phyloP scores from a whole-genome alignment of 2,888 invertebrate species.

The Mesorhabditis sp. region DNA sequence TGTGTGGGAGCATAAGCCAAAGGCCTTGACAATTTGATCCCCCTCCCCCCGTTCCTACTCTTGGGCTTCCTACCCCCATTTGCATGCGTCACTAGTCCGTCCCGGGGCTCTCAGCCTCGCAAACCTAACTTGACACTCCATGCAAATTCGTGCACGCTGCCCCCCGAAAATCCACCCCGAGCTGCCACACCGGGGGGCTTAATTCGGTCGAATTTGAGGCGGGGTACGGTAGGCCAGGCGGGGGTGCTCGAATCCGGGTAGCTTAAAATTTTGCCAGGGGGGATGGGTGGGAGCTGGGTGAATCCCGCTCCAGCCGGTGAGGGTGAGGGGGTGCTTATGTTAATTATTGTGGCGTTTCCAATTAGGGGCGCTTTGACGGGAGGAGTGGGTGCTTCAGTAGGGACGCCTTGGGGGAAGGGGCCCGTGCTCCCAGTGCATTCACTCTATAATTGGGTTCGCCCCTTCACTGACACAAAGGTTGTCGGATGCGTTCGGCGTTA shows the following conservation, averaged over 20 bases:
- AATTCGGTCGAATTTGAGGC: no score
- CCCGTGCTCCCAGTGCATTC: neutral
- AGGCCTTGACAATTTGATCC: slow-evolving; percentile 6
- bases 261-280: no score
- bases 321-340: slow-evolving; percentile 2
- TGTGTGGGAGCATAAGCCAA: neutral
- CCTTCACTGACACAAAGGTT: no score
- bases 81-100: neutral
- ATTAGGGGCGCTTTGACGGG: slow-evolving; percentile 2
- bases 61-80: neutral
- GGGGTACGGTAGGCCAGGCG: no score
- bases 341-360: slow-evolving; percentile 6
- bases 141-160: neutral
- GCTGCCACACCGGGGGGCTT: no score
- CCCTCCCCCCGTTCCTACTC: slow-evolving; percentile 4
- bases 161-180: neutral
- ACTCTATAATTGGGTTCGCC: no score
- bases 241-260: no score
- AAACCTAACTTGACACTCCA: neutral
- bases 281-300: neutral
- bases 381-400: neutral
- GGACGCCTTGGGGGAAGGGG: neutral
- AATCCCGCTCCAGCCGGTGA: neutral
- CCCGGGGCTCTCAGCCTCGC: neutral
- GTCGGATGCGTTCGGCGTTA: no score